These are phyloP conservation scores for Bombus confusus DNA, from an alignment of 1,140 invertebrate species.

Conservation along the genomic window DNA sequence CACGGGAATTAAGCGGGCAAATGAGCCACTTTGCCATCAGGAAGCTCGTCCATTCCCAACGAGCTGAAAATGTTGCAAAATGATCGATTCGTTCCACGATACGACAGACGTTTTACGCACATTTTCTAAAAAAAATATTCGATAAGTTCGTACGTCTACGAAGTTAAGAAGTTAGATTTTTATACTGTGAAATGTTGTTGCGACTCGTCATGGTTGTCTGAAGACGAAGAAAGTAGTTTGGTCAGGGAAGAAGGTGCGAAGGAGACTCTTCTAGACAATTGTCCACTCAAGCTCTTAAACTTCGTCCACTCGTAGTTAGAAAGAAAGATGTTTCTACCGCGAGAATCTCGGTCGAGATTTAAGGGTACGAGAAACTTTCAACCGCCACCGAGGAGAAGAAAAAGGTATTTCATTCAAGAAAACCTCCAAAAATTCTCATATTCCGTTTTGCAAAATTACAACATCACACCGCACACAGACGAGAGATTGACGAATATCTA, in stretches of 20 bases:
- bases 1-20: conserved; percentile 44
- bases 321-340: background rate
- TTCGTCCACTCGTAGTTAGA: background rate
- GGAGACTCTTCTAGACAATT: background rate
- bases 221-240: background rate
- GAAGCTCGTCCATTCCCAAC: background rate
- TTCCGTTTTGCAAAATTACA: background rate
- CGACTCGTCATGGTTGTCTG: background rate
- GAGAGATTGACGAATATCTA: no score
- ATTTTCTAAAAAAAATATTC: no score
- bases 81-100: background rate
- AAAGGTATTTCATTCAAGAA: no score
- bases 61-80: background rate
- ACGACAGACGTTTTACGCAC: background rate
- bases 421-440: background rate
- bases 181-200: no score
- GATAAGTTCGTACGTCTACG: no score
- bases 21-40: background rate
- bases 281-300: background rate
- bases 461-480: no score
- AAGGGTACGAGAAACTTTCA: background rate
- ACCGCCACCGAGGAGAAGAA: background rate
- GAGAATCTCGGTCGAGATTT: background rate
- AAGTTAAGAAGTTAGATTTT: background rate
- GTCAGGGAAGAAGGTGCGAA: background rate